Base-by-base conservation (phyloP, 1,140 invertebrate genomes). In the Megalonaias nervosa region DNA sequence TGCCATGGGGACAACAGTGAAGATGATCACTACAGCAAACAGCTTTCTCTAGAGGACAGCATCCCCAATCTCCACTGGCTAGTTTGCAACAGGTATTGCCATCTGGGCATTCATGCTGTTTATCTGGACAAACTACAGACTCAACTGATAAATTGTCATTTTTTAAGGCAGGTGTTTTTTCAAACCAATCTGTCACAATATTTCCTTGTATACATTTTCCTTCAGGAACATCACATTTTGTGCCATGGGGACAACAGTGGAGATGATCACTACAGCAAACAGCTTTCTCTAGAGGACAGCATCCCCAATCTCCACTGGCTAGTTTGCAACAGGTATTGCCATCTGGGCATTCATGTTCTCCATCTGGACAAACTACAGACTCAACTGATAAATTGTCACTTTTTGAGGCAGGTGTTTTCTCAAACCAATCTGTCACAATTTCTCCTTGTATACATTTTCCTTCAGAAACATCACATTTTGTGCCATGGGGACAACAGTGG, bases 261-360 rank as follows among this genome's bases (percentile, higher is more conserved):
- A 69, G 16, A 9, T 77, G 59, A 66, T 71, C 79, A 71, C 58
- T 55, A 71, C 74, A 84, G 62, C 85, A 86, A 21, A 84, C 79
- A 62, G 84, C 91, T 76, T 90, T 77, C 48, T 85, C 81, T 16
- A 87, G 67, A 17, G 90, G 90, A 81, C 91, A 92, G 70, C 91
- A 92, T 64, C 89, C 91, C 77, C 85, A 91, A 17, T 82, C 67
- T 31, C 85, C 88, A 66, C 74, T 67, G 0, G 21, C 74, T 23
- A 89, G 23, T 60, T 85, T 78, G 84, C 91, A 92, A 77, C 91
- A 92, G 19, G 91, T 92, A 17, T 81, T 81, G 13, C 84, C 83
- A 82, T 86, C 83, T 19, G 85, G 88, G 84, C 91, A 92, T 67
- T 86, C 60, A 62, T 71, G 48, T 79, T 82, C 31, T 48, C 81